Conservation (phyloP, 1,140 invertebrate species). For the Atopsyche davidsoni region DNA sequence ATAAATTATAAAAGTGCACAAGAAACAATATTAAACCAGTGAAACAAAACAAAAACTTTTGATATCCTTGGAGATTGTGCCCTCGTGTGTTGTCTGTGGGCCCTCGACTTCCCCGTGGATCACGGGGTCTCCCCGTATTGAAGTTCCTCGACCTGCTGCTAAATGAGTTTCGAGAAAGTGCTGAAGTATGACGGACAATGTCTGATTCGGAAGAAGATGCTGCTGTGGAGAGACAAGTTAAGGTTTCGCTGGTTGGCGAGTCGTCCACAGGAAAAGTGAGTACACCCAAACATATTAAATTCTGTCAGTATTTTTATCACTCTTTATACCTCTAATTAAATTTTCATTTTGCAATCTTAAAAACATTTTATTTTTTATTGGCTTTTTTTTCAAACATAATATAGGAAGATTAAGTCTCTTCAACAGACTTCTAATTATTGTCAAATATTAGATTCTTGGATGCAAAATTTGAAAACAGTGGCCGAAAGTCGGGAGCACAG, state of each 20-base stretch:
- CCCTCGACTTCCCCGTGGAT: not conserved
- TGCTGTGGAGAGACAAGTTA: conserved; percentile 60
- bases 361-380: no score
- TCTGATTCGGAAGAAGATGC: conserved; percentile 64
- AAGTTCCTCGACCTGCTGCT: not conserved
- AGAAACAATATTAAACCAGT: no score
- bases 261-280: conserved; percentile 76
- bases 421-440: no score
- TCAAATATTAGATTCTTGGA: no score
- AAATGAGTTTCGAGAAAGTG: conserved; percentile 31
- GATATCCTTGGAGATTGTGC: no score
- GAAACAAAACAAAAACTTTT: no score
- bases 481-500: no score
- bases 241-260: conserved; percentile 77
- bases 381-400: no score
- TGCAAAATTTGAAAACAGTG: no score
- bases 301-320: not conserved
- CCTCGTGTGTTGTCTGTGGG: no score
- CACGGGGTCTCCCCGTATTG: not conserved
- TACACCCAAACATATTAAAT: conserved; percentile 26
- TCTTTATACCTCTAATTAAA: no score
- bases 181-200: conserved; percentile 43
- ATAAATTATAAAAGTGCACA: not conserved
- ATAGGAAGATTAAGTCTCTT: no score
- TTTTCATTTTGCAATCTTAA: not conserved